Evolutionary conservation across 2,888 invertebrate genomes (phyloP).

Genomic region (Apamea crenata): DNA sequence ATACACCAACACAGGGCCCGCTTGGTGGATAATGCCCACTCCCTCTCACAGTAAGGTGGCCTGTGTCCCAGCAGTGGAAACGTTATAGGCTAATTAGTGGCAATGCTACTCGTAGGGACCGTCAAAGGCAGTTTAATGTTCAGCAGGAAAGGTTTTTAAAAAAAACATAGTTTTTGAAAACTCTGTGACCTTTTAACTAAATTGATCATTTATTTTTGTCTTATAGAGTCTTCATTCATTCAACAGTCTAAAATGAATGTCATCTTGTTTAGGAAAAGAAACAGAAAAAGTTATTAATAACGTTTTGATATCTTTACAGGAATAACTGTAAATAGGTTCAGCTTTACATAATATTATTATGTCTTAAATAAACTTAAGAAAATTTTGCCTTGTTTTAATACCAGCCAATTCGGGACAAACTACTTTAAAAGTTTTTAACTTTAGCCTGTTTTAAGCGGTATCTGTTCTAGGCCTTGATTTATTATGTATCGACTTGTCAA

Average conservation of each 20-base stretch:
- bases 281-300: neutral
- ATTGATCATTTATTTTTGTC: neutral
- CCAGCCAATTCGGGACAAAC: neutral
- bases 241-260: neutral
- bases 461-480: conserved; percentile 6
- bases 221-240: neutral
- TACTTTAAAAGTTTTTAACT: conserved; percentile 2
- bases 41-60: neutral
- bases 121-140: neutral
- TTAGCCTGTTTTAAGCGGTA: neutral
- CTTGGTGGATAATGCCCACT: neutral
- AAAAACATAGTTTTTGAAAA: too few species aligned
- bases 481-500: conserved; percentile 20
- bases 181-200: neutral
- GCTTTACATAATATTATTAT: too few species aligned
- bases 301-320: neutral
- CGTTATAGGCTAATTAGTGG: neutral
- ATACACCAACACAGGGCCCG: neutral
- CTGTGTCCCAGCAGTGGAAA: neutral
- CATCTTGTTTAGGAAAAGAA: neutral
- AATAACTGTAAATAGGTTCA: too few species aligned
- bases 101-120: neutral
- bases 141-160: neutral
- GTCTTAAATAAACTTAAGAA: too few species aligned
- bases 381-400: neutral